A percentile compares a stretch with the other conserved stretches of the same genome.
These are phyloP conservation scores for Leucania comma DNA, from an alignment of 2,888 invertebrate genomes.

Conservation along the genomic window DNA sequence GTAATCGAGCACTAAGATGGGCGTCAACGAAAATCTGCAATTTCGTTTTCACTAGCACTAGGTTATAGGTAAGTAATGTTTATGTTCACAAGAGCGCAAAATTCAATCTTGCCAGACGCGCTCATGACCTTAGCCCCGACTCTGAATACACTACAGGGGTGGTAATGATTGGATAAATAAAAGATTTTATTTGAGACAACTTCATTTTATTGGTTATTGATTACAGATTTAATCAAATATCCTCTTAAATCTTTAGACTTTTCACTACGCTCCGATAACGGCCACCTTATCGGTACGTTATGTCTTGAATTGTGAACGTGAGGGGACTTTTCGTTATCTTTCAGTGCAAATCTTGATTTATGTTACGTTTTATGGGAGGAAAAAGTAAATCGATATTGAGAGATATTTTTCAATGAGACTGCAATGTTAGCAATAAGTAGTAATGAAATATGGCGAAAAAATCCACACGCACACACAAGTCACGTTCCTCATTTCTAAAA, in stretches of 20 bases:
- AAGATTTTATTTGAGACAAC: background rate
- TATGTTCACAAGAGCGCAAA: too few relatives aligned
- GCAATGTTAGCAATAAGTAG: background rate
- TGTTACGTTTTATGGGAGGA: background rate
- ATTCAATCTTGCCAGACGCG: too few relatives aligned
- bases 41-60: too few relatives aligned
- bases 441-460: background rate
- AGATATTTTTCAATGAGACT: background rate
- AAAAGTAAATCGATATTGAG: background rate
- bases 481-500: background rate
- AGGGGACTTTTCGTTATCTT: slow-evolving; percentile 11
- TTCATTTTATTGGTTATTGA: slow-evolving; percentile 3
- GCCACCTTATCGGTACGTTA: background rate
- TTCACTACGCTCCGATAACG: background rate
- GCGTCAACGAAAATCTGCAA: too few relatives aligned
- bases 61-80: too few relatives aligned
- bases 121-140: too few relatives aligned
- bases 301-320: background rate
- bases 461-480: background rate
- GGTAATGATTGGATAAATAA: background rate
- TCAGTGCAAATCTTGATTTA: slow-evolving; percentile 7
- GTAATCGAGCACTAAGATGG: too few relatives aligned
- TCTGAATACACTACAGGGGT: too few relatives aligned
- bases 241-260: too few relatives aligned
- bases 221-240: slow-evolving; percentile 4